Percentiles rank a stretch among this genome's conserved stretches.
Conservation (phyloP, 2,113 vertebrate species). For the Erythrocercus mccallii region DNA sequence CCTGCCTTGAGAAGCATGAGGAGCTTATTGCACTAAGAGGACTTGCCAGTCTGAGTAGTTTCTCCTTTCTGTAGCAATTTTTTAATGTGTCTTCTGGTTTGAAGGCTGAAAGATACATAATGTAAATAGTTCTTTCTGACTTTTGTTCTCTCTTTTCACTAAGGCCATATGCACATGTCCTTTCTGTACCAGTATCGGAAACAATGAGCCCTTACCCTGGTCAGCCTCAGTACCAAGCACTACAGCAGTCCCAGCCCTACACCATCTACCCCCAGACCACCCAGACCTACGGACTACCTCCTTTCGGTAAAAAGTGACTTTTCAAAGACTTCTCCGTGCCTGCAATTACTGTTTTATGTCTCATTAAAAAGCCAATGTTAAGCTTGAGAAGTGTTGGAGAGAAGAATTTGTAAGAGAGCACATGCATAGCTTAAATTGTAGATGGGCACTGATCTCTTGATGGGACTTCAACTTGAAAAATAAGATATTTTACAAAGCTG, state of each 20-base stretch:
- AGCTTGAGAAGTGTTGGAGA: neutral
- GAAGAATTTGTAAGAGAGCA: neutral
- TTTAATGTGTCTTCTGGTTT: neutral
- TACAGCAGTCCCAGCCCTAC: conserved; percentile 88
- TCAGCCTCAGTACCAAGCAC: conserved; percentile 85
- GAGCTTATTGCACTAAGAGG: neutral
- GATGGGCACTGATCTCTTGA: neutral
- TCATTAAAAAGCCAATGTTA: neutral
- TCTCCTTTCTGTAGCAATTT: neutral
- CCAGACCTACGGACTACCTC: conserved; percentile 95
- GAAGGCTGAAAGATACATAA: neutral
- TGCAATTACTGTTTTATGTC: neutral
- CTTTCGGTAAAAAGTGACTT: conserved; percentile 85
- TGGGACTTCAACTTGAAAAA: neutral
- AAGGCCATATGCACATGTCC: conserved; percentile 81
- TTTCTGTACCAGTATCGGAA: conserved; percentile 80
- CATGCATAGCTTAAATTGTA: neutral
- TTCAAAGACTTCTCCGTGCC: neutral
- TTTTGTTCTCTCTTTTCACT: conserved; percentile 21
- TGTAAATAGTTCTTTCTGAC: neutral
- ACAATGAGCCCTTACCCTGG: conserved; percentile 83
- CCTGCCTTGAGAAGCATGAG: neutral
- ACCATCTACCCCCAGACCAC: conserved; percentile 89
- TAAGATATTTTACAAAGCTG: neutral
- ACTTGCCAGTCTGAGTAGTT: neutral